Evolutionary conservation across 2,113 vertebrate genomes (phyloP).

Genomic region (Mustela nigripes): DNA sequence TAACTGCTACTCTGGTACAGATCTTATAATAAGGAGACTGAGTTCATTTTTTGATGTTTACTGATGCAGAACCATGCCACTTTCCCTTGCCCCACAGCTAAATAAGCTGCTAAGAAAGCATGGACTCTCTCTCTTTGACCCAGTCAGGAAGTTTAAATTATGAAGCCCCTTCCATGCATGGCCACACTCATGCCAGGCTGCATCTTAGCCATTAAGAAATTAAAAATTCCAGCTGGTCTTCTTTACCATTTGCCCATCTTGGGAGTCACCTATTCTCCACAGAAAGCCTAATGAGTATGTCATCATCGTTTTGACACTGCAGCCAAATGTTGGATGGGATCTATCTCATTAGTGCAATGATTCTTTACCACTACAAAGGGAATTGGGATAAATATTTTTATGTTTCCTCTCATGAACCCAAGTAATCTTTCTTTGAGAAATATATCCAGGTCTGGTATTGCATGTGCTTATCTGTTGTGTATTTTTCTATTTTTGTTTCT

Average conservation of each 20-base stretch:
- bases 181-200: rapidly evolving
- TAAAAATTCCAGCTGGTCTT: not conserved
- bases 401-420: not conserved
- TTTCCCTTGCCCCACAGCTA: not conserved
- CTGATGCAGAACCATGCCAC: not conserved
- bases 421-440: not conserved
- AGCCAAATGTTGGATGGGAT: not conserved
- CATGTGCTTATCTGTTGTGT: not conserved
- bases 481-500: not conserved
- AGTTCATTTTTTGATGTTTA: not conserved
- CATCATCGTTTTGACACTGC: not conserved
- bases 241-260: not conserved
- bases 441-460: not conserved
- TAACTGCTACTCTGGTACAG: not conserved
- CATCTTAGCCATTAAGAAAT: not conserved
- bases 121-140: not conserved
- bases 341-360: rapidly evolving
- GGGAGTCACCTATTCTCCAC: not conserved
- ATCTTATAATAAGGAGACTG: not conserved
- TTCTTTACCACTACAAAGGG: not conserved
- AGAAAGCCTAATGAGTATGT: not conserved
- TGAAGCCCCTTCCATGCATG: rapidly evolving
- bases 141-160: not conserved
- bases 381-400: not conserved
- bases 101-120: not conserved